Evolutionary conservation across 1,140 invertebrate species (phyloP), one percentile per base, ranked within the genome.

Genomic region (Orussus abietinus): DNA sequence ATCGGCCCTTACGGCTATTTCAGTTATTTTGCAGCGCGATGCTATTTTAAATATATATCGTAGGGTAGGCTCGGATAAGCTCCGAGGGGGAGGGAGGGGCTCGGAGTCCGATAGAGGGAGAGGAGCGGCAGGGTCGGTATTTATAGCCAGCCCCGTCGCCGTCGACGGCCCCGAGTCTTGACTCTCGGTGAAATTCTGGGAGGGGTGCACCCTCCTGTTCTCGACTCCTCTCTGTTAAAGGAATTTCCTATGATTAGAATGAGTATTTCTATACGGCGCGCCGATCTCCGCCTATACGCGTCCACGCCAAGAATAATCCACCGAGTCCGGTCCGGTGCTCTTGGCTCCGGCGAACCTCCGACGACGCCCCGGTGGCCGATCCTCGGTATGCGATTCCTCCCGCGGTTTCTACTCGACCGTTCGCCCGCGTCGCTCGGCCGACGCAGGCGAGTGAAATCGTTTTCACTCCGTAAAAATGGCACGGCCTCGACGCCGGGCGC

Each of bases 211-310:
- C 44, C 44, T 46, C 44, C 41, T 30, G 26, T 46, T 13, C 42
- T 38, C 15, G 11, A 25, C 22, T 26, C 7, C 43, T 44, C 52
- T 55, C 55, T 53, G 49, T 59, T 61, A 49, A 53, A 63, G 60
- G 60, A 64, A 64, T 63, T 63, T 63, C 54, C 62, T 63, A 64
- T 64, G 56, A 64, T 64, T 64, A 63, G 62, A 63, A 64, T 63
- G 58, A 57, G 62, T 62, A 64, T 62, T 64, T 64, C 59, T 60
- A 64, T 52, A 59, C 56, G 48, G 26, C 47, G 45, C 49, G 29
- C 43, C 41, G 46, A 57, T 50, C 50, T 55, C 55, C 20, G 26
- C 28, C 43, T 51, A 50, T 51, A 42, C 38, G 40, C 52, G 43
- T 54, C 48, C 54, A 48, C 11, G 42, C 38, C 48, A 35, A 57